Percentiles rank a stretch among this genome's conserved stretches.
phyloP scores from a whole-genome alignment of 2,113 vertebrate species.

The Columba janthina region DNA sequence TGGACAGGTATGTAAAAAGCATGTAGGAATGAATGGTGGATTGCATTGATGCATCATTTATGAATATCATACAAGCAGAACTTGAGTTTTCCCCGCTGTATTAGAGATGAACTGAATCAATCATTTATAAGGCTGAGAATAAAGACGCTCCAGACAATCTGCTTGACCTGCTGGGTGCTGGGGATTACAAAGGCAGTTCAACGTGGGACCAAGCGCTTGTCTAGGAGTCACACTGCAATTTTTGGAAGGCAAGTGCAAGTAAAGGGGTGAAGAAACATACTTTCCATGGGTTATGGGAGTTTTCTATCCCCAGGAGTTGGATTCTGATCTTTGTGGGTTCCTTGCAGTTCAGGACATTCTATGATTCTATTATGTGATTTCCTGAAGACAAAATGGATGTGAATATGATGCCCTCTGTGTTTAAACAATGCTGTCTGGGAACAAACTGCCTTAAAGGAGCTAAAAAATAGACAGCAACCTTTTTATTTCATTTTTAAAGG shows the following conservation, averaged over 20 bases:
- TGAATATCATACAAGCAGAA: background rate
- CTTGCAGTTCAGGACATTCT: no score
- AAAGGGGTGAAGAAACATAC: background rate
- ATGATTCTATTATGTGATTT: background rate
- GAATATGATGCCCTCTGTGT: fast-evolving
- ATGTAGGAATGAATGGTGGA: background rate
- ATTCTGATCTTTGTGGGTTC: no score
- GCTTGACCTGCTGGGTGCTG: background rate
- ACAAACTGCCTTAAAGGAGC: background rate
- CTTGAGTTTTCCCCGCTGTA: background rate
- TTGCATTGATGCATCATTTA: background rate
- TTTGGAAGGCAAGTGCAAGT: background rate
- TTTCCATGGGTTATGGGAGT: no score
- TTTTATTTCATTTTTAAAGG: background rate
- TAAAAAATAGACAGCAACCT: background rate
- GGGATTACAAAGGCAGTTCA: background rate
- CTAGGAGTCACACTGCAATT: background rate
- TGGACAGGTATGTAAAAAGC: background rate
- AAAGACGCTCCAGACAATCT: background rate
- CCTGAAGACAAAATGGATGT: background rate
- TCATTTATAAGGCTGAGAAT: background rate
- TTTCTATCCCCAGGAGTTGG: no score
- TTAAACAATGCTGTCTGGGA: background rate
- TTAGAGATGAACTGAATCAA: background rate
- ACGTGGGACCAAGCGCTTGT: background rate